These are phyloP conservation scores for Chrysomela aeneicollis DNA, from an alignment of 2,888 invertebrate genomes.

Conservation along the genomic window DNA sequence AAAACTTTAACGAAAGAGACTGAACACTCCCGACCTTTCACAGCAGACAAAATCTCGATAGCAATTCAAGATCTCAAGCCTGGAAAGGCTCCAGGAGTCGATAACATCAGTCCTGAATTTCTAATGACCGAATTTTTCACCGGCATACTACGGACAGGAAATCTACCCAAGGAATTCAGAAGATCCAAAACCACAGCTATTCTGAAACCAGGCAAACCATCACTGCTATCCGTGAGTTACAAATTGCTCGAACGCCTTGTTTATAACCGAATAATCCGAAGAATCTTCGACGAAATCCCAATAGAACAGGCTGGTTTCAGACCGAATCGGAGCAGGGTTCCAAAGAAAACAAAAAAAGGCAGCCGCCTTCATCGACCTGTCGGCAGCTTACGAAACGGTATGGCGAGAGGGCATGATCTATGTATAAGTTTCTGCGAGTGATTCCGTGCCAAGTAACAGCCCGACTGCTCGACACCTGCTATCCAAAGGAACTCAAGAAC, in stretches of 20 bases:
- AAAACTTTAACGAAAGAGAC: not conserved
- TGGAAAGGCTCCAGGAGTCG: not conserved
- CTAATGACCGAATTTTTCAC: not conserved
- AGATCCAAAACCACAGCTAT: slow-evolving; percentile 8
- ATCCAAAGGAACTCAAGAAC: not conserved
- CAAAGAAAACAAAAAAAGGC: slow-evolving; percentile 12
- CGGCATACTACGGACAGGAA: not conserved
- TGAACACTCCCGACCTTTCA: not conserved
- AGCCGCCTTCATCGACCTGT: slow-evolving; percentile 12
- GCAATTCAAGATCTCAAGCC: not conserved
- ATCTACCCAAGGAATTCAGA: not conserved
- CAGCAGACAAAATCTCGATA: not conserved
- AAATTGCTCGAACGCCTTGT: slow-evolving; percentile 5
- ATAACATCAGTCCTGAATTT: not conserved
- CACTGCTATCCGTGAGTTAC: not conserved
- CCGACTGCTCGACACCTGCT: slow-evolving; percentile 18
- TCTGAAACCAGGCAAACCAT: slow-evolving; percentile 15
- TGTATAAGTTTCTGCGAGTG: slow-evolving; percentile 26
- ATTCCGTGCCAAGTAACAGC: slow-evolving; percentile 27
- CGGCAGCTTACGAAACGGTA: slow-evolving; percentile 11
- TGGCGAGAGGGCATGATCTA: slow-evolving; percentile 8
- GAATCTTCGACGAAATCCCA: slow-evolving; percentile 4
- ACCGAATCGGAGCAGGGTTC: slow-evolving; percentile 12
- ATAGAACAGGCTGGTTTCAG: slow-evolving; percentile 13
- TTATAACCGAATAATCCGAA: slow-evolving; percentile 8